A percentile compares a stretch with the other conserved stretches of the same genome.
These are phyloP conservation scores for Chouioia cunea DNA, from an alignment of 2,888 invertebrate species.

Conservation along the genomic window DNA sequence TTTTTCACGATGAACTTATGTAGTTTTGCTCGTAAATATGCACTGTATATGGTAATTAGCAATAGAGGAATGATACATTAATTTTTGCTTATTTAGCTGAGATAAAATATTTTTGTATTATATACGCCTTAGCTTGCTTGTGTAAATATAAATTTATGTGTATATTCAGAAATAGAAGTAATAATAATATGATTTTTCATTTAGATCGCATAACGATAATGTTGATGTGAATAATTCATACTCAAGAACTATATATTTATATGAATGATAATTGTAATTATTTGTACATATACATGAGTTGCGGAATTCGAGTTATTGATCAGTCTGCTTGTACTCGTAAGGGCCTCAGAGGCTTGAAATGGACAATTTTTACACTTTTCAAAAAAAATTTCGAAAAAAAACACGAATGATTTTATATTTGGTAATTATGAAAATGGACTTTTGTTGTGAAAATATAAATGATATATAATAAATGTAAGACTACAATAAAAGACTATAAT, in stretches of 20 bases:
- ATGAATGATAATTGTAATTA: constrained; percentile 7
- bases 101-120: not conserved
- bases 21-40: not conserved
- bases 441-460: too few relatives aligned
- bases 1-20: not conserved
- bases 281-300: constrained; percentile 31
- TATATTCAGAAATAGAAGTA: constrained; percentile 21
- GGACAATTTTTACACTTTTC: constrained; percentile 37
- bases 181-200: constrained; percentile 13
- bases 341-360: constrained; percentile 25
- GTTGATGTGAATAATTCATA: constrained; percentile 14
- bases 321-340: constrained; percentile 6
- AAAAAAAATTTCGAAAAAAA: constrained; percentile 9
- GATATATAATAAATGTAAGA: too few relatives aligned
- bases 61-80: not conserved
- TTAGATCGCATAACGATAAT: constrained; percentile 11
- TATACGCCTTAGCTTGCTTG: constrained; percentile 3
- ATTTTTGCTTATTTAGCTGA: not conserved
- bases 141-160: not conserved
- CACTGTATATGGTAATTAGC: not conserved
- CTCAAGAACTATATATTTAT: not conserved
- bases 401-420: not conserved
- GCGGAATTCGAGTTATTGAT: constrained; percentile 21
- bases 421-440: too few relatives aligned
- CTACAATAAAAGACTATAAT: too few relatives aligned